A percentile compares a stretch with the other conserved stretches of the same genome.
These are phyloP conservation scores for Cheilosia grossa DNA, from an alignment of 2,888 invertebrate species.

Conservation along the genomic window DNA sequence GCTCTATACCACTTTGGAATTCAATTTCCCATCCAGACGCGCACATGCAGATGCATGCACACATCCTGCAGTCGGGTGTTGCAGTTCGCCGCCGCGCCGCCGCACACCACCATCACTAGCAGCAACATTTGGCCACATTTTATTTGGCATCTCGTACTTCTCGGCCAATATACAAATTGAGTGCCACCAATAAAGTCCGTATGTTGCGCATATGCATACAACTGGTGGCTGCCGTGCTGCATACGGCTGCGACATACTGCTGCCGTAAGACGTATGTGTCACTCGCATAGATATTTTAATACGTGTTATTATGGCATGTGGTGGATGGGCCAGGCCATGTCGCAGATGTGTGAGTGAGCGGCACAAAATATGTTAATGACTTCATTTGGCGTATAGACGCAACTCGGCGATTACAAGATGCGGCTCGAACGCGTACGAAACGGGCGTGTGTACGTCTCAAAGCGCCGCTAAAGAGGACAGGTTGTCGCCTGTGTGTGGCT, in stretches of 20 bases:
- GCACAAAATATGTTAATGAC: conserved; percentile 70
- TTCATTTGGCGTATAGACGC: conserved; percentile 63
- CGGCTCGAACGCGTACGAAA: neutral
- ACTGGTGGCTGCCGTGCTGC: conserved; percentile 40
- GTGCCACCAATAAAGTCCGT: conserved; percentile 72
- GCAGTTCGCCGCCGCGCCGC: neutral
- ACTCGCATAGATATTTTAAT: conserved; percentile 67
- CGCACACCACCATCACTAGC: conserved; percentile 1
- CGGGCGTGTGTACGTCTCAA: conserved; percentile 37
- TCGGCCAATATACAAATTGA: conserved; percentile 74
- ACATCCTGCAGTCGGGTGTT: no score
- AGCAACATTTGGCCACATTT: conserved; percentile 56
- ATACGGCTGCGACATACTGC: neutral
- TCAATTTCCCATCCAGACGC: conserved; percentile 31
- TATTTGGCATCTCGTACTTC: conserved; percentile 71
- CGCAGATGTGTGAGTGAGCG: conserved; percentile 25
- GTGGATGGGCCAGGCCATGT: neutral
- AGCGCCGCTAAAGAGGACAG: conserved; percentile 57
- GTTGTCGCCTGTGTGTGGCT: conserved; percentile 50
- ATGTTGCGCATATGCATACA: conserved; percentile 47
- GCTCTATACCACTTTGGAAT: conserved; percentile 21
- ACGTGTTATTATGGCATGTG: conserved; percentile 57
- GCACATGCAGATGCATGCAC: neutral
- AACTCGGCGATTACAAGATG: neutral
- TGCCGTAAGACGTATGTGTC: conserved; percentile 65